Base-by-base conservation (phyloP, 2,888 invertebrate species). In the Philaethria dido region DNA sequence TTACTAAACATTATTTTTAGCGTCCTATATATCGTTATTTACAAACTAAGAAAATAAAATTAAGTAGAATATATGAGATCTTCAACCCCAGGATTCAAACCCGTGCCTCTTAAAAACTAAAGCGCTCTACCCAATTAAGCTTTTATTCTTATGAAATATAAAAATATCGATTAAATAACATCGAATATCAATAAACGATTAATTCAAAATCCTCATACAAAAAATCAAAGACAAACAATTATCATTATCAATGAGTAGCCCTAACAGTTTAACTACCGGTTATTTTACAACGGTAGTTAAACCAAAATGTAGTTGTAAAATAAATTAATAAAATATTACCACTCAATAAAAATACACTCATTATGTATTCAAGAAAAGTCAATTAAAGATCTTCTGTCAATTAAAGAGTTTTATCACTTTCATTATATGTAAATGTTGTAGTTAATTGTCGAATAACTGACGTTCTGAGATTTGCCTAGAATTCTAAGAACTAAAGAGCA, bases 321-420 rank as follows among this genome's bases (percentile, higher is more conserved):
- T 77, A 78, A 83, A 84, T 81, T 78, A 81, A 83, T 82, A 75
- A 74, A 71, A 78, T 73, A 79, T 79, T 77, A 77, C 74, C 76
- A 70, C 78, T 75, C 75, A 77, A 81, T 59, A 82, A 79, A 79
- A 78, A 72, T 73, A 74, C 76, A 76, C 74, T 73, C 77, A 78
- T 82, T 81, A 78, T 74, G 78, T 77, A 84, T 83, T 77, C 75
- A 81, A 80, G 85, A 39, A 83, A 74, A 76, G n/a, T n/a, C n/a
- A n/a, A n/a, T n/a, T n/a, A n/a, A n/a, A n/a, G n/a, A 73, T 73
- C 76, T 75, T 75, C 72, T 74, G 76, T 75, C 80, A 77, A 83
- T 82, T 80, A 78, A 66, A 69, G 54, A 68, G 44, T 66, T 59
- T 66, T 66, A 74, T 76, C 73, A 39, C 20, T 42, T 63, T 62